Percentiles rank a stretch among this genome's conserved stretches.
These are phyloP conservation scores for Vanessa cardui DNA, from an alignment of 2,888 invertebrate genomes.

Conservation along the genomic window DNA sequence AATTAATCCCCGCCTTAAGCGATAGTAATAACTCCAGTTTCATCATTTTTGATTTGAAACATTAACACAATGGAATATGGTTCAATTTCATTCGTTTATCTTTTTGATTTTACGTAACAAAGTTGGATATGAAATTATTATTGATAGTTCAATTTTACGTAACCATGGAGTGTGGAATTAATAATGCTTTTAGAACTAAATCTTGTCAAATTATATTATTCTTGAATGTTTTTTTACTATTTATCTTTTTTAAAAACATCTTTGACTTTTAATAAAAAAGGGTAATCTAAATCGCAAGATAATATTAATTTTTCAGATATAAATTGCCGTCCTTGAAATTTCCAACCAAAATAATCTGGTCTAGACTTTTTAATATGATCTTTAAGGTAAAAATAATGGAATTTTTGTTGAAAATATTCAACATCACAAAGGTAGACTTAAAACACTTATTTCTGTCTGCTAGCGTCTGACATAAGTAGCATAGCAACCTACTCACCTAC, in stretches of 20 bases:
- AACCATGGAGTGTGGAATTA: constrained; percentile 18
- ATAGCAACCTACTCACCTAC: too few relatives aligned
- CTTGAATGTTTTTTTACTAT: background rate
- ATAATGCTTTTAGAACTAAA: constrained; percentile 1
- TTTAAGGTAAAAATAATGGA: too few relatives aligned
- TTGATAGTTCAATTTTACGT: constrained; percentile 30
- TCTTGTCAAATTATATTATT: background rate
- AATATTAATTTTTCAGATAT: too few relatives aligned
- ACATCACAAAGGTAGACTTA: too few relatives aligned
- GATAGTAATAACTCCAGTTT: background rate
- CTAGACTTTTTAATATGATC: too few relatives aligned
- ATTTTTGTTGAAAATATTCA: too few relatives aligned
- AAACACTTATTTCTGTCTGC: too few relatives aligned
- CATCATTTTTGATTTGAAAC: constrained; percentile 1
- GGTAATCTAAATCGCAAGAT: too few relatives aligned
- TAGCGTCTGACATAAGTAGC: too few relatives aligned
- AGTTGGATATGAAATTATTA: constrained; percentile 20
- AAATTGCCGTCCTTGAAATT: too few relatives aligned
- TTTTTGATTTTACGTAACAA: background rate
- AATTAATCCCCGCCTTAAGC: constrained; percentile 34
- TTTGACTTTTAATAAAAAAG: too few relatives aligned
- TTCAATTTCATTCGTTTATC: background rate
- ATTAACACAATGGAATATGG: background rate
- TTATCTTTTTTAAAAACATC: background rate
- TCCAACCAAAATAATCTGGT: too few relatives aligned